Base-by-base conservation (phyloP, 2,113 vertebrate genomes). In the Sisor rabdophorus region DNA sequence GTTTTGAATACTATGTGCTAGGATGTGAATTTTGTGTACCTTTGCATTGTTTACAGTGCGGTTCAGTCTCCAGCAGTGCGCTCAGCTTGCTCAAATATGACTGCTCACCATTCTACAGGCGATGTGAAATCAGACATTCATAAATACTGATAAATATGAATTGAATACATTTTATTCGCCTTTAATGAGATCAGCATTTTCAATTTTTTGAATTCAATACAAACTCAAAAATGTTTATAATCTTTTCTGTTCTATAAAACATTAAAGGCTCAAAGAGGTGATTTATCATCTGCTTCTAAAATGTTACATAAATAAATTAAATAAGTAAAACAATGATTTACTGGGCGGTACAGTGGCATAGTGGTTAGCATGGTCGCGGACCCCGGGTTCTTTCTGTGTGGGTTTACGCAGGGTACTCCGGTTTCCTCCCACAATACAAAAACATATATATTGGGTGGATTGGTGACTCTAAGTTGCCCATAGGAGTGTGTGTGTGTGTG, bases 1-100 rank as follows among this genome's bases (percentile, higher is more conserved):
- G n/a, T 16, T 8, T 68, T 69, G 4, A 69, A 48, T 26, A 11
- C 4, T 52, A 65, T 19, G 69, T 8, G 17, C 28, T 52, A 30
- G 28, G 16, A 24, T 16, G 63, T 17, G 8, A 52, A 52, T 11
- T 69, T 28, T 52, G 77, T 88, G 88, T 85, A 92, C 91, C 80
- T 19, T 72, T 12, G 79, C 89, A 90, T 79, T 56, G 59, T 3
- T 78, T 72, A 80, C 91, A 91, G 71, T 78, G 22, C 10, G 88
- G 86, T 8, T 58, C n/a, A 58, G 89, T 87, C 56, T 60, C 69
- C 72, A 92, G 24, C 9, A 71, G 56, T 63, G 87, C 88, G 36
- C 63, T 90, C 69, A 95, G 56, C 44, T 75, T 85, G 72, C 36
- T 87, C 75, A 96, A 78, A 13, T 89, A 93, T 77, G 93, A 93